Base-by-base conservation (phyloP, 1,140 invertebrate genomes). In the Drosophila rufa region DNA sequence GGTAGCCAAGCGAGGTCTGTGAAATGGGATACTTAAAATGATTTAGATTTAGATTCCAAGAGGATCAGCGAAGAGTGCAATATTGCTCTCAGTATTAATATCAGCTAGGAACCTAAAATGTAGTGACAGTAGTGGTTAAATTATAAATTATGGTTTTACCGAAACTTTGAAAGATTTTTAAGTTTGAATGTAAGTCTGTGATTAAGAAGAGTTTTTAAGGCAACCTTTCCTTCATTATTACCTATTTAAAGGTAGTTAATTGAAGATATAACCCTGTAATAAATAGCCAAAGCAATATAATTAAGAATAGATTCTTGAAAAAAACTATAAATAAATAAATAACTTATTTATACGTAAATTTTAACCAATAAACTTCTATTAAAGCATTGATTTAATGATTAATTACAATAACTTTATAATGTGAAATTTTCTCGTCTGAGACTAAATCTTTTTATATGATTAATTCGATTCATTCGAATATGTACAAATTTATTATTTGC, bases 21-120 rank as follows among this genome's bases (percentile, higher is more conserved):
- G 69, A 58, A 71, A 73, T 73, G 45, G 17, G 56, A 73, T 73
- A 73, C 46, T 38, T 43, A 15, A 43, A 27, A 47, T 38, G 38
- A 70, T 70, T 53, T 55, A 70, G 62, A 55, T n/a, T 40, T 55
- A 11, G 19, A 55, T 55, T 36, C n/a, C 9, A 8, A 17, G 6
- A 5, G 47, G 17, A 40, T 70, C 25, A 43, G 11, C 55, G 25
- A 51, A 56, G 56, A 65, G 47, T 30, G 27, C 48, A 55, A 51
- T 51, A 19, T 27, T 45, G n/a, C n/a, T 66, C 51, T 38, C 3
- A 8, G 12, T 65, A 15, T 36, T 33, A 15, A 45, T 25, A 19
- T 12, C 2, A 33, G 27, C 9, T 4, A 15, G 17, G 9, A 30
- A 30, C 14, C 6, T 27, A 22, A 19, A 30, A 45, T 33, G 30